Evolutionary conservation across 2,797 vertebrate genomes (phyloP).

Genomic region (Sphenodon punctatus): DNA sequence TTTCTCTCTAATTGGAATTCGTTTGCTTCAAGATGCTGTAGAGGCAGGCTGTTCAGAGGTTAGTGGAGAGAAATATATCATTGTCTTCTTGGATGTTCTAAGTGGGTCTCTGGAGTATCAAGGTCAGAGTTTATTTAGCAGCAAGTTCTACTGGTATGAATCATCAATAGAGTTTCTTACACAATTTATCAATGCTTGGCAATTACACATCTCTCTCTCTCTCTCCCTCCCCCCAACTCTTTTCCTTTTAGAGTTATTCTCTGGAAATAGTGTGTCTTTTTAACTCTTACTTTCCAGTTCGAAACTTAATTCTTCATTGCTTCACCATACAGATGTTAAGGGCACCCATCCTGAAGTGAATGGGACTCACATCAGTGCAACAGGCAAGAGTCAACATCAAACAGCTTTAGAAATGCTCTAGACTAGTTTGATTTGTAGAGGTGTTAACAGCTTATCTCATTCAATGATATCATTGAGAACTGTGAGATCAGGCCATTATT

Average conservation of each 20-base stretch:
- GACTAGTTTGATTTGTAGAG: too few relatives aligned
- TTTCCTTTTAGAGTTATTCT: slow-evolving; percentile 1
- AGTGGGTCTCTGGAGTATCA: slow-evolving; percentile 61
- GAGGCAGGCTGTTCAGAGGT: slow-evolving; percentile 55
- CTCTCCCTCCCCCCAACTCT: neutral
- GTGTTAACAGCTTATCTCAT: too few relatives aligned
- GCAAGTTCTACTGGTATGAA: slow-evolving; percentile 57
- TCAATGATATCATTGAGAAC: too few relatives aligned
- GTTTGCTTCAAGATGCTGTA: slow-evolving; percentile 63
- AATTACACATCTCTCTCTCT: too few relatives aligned
- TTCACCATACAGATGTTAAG: neutral
- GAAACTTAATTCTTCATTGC: neutral
- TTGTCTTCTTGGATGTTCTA: slow-evolving; percentile 64
- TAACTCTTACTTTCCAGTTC: slow-evolving; percentile 27
- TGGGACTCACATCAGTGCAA: too few relatives aligned
- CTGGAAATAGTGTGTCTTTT: slow-evolving; percentile 2
- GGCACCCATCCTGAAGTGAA: too few relatives aligned
- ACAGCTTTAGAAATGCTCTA: too few relatives aligned
- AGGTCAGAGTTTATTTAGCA: slow-evolving; percentile 67
- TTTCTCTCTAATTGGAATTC: slow-evolving; percentile 67
- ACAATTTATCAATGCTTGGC: slow-evolving; percentile 54
- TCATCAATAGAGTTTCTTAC: slow-evolving; percentile 47
- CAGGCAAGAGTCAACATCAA: too few relatives aligned
- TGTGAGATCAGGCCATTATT: neutral
- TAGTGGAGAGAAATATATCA: slow-evolving; percentile 60